phyloP scores from a whole-genome alignment of 2,113 vertebrate species.

The Nibea albiflora region DNA sequence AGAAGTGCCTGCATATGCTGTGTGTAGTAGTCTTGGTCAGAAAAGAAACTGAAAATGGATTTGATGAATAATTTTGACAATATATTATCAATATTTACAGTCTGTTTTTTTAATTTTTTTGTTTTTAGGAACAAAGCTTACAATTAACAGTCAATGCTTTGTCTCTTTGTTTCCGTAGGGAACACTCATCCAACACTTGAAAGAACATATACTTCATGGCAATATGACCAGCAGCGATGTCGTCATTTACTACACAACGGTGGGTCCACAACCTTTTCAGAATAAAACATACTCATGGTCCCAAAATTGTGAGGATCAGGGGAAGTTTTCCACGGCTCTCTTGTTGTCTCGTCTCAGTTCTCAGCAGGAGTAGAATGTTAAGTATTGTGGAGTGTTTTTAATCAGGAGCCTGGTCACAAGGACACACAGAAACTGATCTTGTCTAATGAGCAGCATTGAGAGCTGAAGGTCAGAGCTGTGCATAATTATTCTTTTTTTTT shows the following conservation, averaged over 20 bases:
- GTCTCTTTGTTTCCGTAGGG: conserved; percentile 83
- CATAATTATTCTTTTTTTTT: neutral
- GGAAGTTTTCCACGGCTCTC: neutral
- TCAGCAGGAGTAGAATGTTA: neutral
- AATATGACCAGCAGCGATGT: conserved; percentile 90
- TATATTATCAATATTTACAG: neutral
- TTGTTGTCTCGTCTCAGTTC: neutral
- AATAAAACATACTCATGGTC: neutral
- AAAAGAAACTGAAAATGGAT: neutral
- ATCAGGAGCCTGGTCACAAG: conserved; percentile 14
- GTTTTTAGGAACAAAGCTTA: neutral
- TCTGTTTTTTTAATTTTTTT: neutral
- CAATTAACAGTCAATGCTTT: neutral
- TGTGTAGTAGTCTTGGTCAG: neutral
- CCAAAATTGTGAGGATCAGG: neutral
- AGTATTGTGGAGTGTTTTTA: conserved; percentile 7
- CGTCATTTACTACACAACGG: conserved; percentile 96
- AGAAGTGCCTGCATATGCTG: conserved; percentile 9
- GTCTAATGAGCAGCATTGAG: conserved; percentile 31
- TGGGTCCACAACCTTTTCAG: conserved; percentile 66
- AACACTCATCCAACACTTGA: conserved; percentile 94
- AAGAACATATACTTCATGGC: conserved; percentile 95
- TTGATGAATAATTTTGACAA: neutral
- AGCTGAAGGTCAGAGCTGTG: conserved; percentile 42
- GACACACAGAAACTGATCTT: conserved; percentile 7